Conservation (phyloP, 2,113 vertebrate species). For the Passerina amoena region DNA sequence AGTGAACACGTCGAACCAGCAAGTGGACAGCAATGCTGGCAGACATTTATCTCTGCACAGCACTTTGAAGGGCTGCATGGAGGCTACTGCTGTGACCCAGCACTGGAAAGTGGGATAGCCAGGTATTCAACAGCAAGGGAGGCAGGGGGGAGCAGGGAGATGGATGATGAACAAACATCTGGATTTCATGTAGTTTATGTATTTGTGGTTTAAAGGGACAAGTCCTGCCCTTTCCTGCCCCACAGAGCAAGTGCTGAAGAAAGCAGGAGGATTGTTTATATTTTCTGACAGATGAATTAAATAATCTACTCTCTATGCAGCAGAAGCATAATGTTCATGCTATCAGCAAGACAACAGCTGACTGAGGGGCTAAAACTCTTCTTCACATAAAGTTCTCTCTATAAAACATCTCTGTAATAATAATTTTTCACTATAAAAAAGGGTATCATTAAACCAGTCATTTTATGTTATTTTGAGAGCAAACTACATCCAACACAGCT, state of each 20-base stretch:
- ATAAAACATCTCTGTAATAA: neutral
- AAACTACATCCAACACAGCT: neutral
- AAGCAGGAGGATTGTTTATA: neutral
- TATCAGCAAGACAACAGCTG: neutral
- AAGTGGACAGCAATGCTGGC: neutral
- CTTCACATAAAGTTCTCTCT: neutral
- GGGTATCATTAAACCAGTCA: fast-evolving
- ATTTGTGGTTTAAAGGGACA: neutral
- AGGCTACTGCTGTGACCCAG: neutral
- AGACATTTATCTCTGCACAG: neutral
- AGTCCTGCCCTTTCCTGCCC: fast-evolving
- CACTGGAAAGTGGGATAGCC: neutral
- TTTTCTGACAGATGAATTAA: neutral
- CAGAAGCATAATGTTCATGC: neutral
- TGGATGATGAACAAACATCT: neutral
- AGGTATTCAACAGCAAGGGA: neutral
- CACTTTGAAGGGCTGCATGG: neutral
- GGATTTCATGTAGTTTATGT: neutral
- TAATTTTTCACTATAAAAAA: neutral
- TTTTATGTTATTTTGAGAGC: neutral
- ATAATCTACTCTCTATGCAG: neutral
- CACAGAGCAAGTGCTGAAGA: neutral
- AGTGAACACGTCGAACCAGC: neutral
- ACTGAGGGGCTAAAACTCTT: neutral
- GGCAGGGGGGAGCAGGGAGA: neutral